Percentiles rank a stretch among this genome's conserved stretches.
Evolutionary conservation across 2,797 vertebrate species (phyloP).

Genomic region (Acanthis flammea): DNA sequence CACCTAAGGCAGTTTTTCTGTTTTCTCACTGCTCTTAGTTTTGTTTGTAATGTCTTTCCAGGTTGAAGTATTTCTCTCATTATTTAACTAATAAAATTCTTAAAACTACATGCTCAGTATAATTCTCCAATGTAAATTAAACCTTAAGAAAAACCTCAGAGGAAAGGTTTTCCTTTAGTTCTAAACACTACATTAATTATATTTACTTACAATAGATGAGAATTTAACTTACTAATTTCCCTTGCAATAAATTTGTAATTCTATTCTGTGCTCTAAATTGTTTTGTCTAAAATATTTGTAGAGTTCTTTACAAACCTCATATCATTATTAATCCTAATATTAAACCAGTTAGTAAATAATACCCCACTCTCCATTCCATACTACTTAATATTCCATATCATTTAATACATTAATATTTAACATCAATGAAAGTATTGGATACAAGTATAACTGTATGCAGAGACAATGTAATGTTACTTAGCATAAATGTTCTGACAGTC

Average conservation of each 20-base stretch:
- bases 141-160: background rate
- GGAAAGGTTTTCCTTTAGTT: background rate
- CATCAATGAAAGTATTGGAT: background rate
- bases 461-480: background rate
- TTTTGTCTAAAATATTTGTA: background rate
- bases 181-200: background rate
- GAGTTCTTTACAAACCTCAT: background rate
- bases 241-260: background rate
- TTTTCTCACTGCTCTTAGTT: background rate
- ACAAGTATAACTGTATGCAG: background rate
- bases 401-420: background rate
- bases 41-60: background rate
- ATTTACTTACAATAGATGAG: background rate
- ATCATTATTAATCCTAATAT: background rate
- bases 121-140: background rate
- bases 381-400: background rate
- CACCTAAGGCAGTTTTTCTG: background rate
- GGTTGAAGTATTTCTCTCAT: background rate
- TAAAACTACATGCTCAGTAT: background rate
- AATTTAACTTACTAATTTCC: background rate
- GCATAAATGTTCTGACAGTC: background rate
- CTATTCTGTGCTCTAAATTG: background rate
- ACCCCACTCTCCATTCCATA: background rate
- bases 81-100: background rate
- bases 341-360: background rate